phyloP scores from a whole-genome alignment of 2,113 vertebrate genomes.

The Peucedramus taeniatus region DNA sequence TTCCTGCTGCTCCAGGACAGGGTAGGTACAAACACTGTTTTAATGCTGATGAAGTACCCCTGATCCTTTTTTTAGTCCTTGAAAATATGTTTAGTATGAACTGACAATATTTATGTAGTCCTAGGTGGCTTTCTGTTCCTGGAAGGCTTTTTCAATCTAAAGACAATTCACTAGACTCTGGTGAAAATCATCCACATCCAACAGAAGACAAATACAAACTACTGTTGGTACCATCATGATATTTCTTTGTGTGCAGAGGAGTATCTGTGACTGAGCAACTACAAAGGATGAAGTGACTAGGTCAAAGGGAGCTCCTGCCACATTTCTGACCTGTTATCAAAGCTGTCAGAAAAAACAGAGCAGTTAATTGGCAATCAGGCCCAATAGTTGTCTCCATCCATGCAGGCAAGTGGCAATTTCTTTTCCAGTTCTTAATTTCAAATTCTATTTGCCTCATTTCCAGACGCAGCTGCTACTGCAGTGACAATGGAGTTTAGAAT shows the following conservation, averaged over 20 bases:
- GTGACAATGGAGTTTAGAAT: background rate
- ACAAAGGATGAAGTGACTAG: background rate
- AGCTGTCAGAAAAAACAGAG: background rate
- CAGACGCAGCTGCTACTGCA: background rate
- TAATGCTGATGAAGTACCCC: background rate
- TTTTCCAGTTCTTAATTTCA: conserved; percentile 19
- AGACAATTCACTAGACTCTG: background rate
- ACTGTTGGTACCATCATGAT: accelerated
- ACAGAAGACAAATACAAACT: background rate
- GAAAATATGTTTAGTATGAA: background rate
- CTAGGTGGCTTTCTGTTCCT: background rate
- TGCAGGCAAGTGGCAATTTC: background rate
- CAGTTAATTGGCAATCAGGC: background rate
- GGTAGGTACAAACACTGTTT: background rate
- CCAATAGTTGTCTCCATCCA: background rate
- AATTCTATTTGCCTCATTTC: conserved; percentile 9
- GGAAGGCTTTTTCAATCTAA: background rate
- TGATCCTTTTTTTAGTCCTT: background rate
- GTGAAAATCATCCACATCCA: background rate
- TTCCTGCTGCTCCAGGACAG: background rate
- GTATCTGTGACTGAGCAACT: background rate
- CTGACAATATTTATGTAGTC: background rate
- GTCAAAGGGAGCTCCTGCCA: background rate
- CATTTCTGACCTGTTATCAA: background rate
- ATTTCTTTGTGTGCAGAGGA: background rate